Evolutionary conservation across 2,113 vertebrate species (phyloP).

Genomic region (Telmatochromis brichardi): DNA sequence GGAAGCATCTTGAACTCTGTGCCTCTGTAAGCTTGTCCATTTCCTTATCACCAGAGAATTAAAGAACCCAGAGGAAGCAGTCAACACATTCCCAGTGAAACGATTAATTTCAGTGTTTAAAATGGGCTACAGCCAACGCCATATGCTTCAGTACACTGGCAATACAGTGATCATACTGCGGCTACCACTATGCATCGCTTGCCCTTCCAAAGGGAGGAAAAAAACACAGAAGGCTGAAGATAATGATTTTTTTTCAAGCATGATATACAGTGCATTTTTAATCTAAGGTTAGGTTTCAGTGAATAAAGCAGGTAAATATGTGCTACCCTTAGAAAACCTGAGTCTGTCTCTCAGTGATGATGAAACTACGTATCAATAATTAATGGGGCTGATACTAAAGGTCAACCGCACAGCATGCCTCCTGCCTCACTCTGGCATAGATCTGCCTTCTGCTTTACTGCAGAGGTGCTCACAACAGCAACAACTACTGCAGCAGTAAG

Average conservation of each 20-base stretch:
- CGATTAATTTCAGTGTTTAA: not conserved
- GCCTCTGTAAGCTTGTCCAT: conserved; percentile 8
- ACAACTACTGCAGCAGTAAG: conserved; percentile 4
- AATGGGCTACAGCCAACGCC: not conserved
- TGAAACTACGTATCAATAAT: conserved; percentile 50
- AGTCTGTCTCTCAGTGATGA: conserved; percentile 25
- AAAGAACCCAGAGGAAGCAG: not conserved
- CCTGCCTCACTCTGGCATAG: not conserved
- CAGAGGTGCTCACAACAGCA: conserved; percentile 27
- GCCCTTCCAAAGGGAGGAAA: not conserved
- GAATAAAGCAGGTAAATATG: not conserved
- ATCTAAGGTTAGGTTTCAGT: not conserved
- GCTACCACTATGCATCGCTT: not conserved
- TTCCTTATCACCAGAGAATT: conserved; percentile 5
- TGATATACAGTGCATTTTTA: not conserved
- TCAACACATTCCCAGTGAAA: not conserved
- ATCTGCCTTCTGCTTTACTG: conserved; percentile 28
- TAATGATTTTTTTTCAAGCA: not conserved
- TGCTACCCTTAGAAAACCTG: not conserved
- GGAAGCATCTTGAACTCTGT: not conserved
- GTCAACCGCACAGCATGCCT: conserved; percentile 28
- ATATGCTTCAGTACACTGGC: not conserved
- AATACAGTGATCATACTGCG: not conserved
- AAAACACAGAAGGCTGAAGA: not conserved
- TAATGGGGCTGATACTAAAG: conserved; percentile 48